These are phyloP conservation scores for Rhysida immarginata DNA, from an alignment of 1,140 invertebrate species.

Conservation along the genomic window DNA sequence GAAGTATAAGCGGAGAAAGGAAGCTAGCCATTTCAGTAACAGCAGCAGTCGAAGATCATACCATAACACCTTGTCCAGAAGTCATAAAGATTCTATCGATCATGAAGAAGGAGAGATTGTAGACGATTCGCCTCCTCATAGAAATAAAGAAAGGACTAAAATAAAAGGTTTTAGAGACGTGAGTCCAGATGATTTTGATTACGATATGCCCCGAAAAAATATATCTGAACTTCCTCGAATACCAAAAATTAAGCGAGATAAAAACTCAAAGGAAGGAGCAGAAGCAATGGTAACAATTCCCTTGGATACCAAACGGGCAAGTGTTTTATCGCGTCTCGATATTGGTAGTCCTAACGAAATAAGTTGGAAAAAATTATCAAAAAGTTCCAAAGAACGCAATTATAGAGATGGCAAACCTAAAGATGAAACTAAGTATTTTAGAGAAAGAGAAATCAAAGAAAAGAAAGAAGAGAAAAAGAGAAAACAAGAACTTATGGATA, in stretches of 20 bases:
- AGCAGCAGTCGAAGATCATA: constrained; percentile 15
- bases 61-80: constrained; percentile 6
- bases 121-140: constrained; percentile 27
- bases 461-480: constrained; percentile 15
- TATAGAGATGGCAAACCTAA: constrained; percentile 50
- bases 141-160: constrained; percentile 22
- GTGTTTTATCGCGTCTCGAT: constrained; percentile 16
- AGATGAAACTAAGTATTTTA: constrained; percentile 22
- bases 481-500: constrained; percentile 7
- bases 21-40: constrained; percentile 7
- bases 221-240: constrained; percentile 20
- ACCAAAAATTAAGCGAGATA: constrained; percentile 16
- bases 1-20: constrained; percentile 6
- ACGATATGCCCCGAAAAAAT: constrained; percentile 13
- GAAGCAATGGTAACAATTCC: neutral
- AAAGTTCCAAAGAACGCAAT: constrained; percentile 59
- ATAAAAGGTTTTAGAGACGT: neutral
- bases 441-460: constrained; percentile 23
- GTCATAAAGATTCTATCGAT: constrained; percentile 14
- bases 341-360: constrained; percentile 10
- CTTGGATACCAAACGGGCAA: constrained; percentile 13
- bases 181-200: constrained; percentile 11
- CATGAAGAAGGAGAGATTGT: constrained; percentile 40
- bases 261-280: neutral
- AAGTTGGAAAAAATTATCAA: constrained; percentile 62